A percentile compares a stretch with the other conserved stretches of the same genome.
phyloP scores from a whole-genome alignment of 1,140 invertebrate species.

The Drosophila pallidifrons region DNA sequence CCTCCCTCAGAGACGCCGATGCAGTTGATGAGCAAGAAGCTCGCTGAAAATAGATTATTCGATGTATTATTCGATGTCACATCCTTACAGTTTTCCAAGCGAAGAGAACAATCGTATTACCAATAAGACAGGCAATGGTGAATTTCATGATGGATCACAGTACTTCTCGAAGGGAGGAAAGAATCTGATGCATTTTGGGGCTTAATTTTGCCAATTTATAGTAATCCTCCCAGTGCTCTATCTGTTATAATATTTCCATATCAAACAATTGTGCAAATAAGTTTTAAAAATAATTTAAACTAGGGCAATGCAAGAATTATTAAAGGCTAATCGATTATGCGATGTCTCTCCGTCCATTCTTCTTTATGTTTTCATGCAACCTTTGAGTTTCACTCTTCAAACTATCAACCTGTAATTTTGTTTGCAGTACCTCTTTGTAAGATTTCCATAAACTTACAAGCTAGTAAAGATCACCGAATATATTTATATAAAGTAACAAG shows the following conservation, averaged over 20 bases:
- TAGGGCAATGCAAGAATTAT: background rate
- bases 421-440: too few relatives aligned
- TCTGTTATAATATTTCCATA: background rate
- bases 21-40: conserved; percentile 20
- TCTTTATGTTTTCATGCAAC: too few relatives aligned
- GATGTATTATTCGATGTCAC: background rate
- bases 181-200: conserved; percentile 3
- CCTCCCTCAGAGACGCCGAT: background rate
- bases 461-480: too few relatives aligned
- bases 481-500: too few relatives aligned
- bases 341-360: too few relatives aligned
- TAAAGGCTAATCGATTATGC: background rate
- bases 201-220: background rate
- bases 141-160: conserved; percentile 23
- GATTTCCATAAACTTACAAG: too few relatives aligned
- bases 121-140: conserved; percentile 28
- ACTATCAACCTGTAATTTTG: too few relatives aligned
- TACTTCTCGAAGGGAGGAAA: conserved; percentile 8
- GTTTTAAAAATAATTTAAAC: too few relatives aligned
- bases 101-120: conserved; percentile 2
- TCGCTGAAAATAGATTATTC: conserved; percentile 2
- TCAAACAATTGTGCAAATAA: background rate
- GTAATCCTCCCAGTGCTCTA: background rate
- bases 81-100: background rate
- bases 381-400: too few relatives aligned